Percentiles rank a stretch among this genome's conserved stretches.
phyloP scores from a whole-genome alignment of 2,113 vertebrate genomes.

The Sus scrofa region DNA sequence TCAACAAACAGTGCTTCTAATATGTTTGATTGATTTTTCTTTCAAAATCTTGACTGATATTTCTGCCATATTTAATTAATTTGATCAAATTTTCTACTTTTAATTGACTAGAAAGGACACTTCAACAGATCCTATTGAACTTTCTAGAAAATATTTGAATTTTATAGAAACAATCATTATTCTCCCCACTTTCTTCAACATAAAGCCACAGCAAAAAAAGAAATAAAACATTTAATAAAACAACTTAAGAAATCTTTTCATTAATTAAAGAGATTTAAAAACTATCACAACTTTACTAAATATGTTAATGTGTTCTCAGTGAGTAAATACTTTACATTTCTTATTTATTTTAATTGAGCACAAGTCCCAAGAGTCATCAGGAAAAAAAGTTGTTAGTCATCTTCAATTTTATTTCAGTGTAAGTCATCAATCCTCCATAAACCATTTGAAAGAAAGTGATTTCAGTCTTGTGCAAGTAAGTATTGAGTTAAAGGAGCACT shows the following conservation, averaged over 20 bases:
- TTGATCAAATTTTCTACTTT: conserved; percentile 1
- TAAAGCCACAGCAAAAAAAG: background rate
- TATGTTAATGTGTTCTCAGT: background rate
- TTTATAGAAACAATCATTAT: background rate
- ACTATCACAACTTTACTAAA: background rate
- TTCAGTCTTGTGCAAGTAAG: background rate
- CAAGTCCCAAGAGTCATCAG: background rate
- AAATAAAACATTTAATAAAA: conserved; percentile 14
- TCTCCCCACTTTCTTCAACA: background rate
- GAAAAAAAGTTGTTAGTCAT: background rate
- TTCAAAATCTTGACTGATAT: conserved; percentile 17
- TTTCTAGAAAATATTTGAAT: background rate
- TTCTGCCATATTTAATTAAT: background rate
- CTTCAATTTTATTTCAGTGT: background rate
- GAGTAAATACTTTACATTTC: background rate
- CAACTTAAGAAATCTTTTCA: background rate
- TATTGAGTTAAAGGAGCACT: background rate
- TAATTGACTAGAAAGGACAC: background rate
- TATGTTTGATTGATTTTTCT: background rate
- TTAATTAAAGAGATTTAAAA: conserved; percentile 18
- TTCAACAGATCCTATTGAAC: background rate
- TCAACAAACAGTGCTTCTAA: background rate
- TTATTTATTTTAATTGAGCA: conserved; percentile 1
- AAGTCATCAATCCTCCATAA: background rate
- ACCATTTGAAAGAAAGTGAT: conserved; percentile 8